Percentiles rank a stretch among this genome's conserved stretches.
Conservation (phyloP, 1,140 invertebrate species). For the Laodelphax striatellus region DNA sequence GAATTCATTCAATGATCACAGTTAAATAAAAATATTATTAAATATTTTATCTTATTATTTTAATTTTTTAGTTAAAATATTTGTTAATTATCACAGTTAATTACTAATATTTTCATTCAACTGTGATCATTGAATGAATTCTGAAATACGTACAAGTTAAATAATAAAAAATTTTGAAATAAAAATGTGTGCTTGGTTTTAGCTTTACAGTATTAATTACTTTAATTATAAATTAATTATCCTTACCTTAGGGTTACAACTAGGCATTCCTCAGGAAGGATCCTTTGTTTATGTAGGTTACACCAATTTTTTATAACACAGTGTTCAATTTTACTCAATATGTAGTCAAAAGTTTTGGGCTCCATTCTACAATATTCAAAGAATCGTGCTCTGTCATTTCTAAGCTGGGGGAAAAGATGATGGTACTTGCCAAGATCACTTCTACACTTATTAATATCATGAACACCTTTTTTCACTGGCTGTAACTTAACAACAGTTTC, state of each 20-base stretch:
- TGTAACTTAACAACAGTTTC: background rate
- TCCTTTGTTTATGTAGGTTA: background rate
- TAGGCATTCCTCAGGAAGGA: background rate
- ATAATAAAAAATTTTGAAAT: background rate
- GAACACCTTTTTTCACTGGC: background rate
- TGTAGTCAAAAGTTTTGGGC: background rate
- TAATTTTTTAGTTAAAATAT: too few relatives aligned
- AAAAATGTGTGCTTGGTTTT: background rate
- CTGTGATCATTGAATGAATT: too few relatives aligned
- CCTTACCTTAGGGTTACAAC: slow-evolving; percentile 7
- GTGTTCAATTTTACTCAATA: slow-evolving; percentile 5
- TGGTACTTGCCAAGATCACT: background rate
- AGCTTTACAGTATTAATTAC: background rate
- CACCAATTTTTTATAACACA: slow-evolving; percentile 4
- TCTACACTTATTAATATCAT: slow-evolving; percentile 3
- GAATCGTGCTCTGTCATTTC: background rate
- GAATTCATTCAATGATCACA: too few relatives aligned
- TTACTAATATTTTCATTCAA: too few relatives aligned
- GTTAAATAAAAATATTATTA: too few relatives aligned
- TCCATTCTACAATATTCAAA: slow-evolving; percentile 8
- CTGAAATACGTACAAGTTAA: too few relatives aligned
- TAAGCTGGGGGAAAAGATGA: slow-evolving; percentile 1
- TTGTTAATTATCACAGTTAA: too few relatives aligned
- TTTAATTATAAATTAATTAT: background rate
- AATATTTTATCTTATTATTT: too few relatives aligned